Percentiles rank a stretch among this genome's conserved stretches.
These are phyloP conservation scores for Dusona sp. DNA, from an alignment of 2,888 invertebrate species.

Conservation along the genomic window DNA sequence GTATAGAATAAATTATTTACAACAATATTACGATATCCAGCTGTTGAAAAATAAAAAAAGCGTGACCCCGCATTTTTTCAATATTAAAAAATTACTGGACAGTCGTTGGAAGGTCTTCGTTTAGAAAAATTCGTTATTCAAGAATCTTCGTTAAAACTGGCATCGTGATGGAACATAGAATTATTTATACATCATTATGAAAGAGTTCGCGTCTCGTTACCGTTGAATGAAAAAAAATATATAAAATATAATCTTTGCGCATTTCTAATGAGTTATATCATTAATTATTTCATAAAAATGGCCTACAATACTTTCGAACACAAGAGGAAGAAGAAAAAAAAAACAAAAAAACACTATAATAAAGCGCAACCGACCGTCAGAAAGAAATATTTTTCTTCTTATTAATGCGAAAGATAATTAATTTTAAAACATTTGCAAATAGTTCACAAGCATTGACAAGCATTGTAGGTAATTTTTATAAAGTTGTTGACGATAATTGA, in stretches of 20 bases:
- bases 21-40: slow-evolving; percentile 62
- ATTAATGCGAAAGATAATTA: neutral
- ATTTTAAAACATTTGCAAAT: too few species aligned
- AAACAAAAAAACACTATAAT: neutral
- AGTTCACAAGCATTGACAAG: too few species aligned
- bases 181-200: neutral
- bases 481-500: neutral
- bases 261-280: neutral
- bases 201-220: neutral
- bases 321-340: neutral
- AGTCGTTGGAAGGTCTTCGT: neutral
- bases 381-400: neutral
- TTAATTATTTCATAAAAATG: neutral
- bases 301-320: too few species aligned
- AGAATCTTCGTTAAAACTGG: slow-evolving; percentile 56
- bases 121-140: slow-evolving; percentile 7
- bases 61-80: slow-evolving; percentile 3
- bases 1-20: slow-evolving; percentile 74
- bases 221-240: neutral
- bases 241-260: neutral
- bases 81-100: neutral
- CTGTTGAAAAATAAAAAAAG: slow-evolving; percentile 39
- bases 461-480: neutral
- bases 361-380: neutral
- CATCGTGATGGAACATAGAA: slow-evolving; percentile 51